Conservation (phyloP, 2,797 vertebrate genomes). For the Pangasius mekongensis region DNA sequence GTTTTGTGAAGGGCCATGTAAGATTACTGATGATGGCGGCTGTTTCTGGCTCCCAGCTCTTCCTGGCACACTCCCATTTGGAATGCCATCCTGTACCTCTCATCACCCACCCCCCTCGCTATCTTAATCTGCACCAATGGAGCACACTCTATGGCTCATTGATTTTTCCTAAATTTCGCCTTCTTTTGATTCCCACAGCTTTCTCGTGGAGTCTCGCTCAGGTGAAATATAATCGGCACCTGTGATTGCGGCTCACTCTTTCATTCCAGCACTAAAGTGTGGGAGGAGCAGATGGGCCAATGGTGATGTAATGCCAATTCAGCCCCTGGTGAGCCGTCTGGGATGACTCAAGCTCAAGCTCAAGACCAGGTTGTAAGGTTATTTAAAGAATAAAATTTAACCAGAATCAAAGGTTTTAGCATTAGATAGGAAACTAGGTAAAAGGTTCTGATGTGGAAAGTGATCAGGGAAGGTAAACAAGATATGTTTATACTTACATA, state of each 20-base stretch:
- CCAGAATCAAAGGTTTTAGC: background rate
- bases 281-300: background rate
- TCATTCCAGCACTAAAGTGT: background rate
- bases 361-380: slow-evolving; percentile 13
- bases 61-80: background rate
- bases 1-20: slow-evolving; percentile 44
- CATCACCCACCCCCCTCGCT: background rate
- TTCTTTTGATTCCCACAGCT: slow-evolving; percentile 45
- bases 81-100: background rate
- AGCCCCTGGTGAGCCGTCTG: slow-evolving; percentile 42
- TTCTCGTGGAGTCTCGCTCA: slow-evolving; percentile 20
- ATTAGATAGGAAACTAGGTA: background rate
- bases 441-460: background rate
- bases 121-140: slow-evolving; percentile 6
- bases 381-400: background rate
- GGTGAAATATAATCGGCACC: slow-evolving; percentile 48
- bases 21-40: slow-evolving; percentile 40
- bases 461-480: background rate
- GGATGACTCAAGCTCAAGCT: slow-evolving; percentile 56
- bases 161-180: slow-evolving; percentile 16
- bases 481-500: background rate
- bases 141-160: background rate
- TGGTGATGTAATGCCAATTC: slow-evolving; percentile 49
- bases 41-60: slow-evolving; percentile 27
- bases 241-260: slow-evolving; percentile 28